A percentile compares a stretch with the other conserved stretches of the same genome.
These are phyloP conservation scores for Vanessa cardui DNA, from an alignment of 2,888 invertebrate species.

Conservation along the genomic window DNA sequence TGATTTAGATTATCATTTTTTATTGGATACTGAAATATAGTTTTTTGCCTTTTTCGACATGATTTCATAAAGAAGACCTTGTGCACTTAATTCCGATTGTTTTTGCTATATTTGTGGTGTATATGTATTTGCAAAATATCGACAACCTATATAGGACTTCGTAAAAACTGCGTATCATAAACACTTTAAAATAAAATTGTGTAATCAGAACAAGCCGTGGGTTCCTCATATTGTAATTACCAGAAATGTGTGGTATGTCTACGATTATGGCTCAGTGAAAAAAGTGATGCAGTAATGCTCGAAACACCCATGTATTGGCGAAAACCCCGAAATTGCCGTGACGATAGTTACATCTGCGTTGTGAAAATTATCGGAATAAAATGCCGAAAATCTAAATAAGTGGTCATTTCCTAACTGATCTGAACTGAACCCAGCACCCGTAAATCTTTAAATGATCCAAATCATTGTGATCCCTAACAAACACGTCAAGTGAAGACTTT, in stretches of 20 bases:
- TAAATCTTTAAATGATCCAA: conserved; percentile 13
- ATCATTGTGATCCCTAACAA: conserved; percentile 5
- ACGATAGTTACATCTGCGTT: conserved; percentile 29
- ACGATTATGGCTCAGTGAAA: conserved; percentile 3
- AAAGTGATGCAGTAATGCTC: conserved; percentile 16
- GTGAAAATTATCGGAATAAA: conserved; percentile 20
- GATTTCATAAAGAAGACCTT: no score
- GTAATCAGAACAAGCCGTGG: conserved; percentile 21
- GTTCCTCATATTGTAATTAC: conserved; percentile 22
- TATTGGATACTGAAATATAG: no score
- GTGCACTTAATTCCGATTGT: no score
- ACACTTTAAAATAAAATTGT: conserved; percentile 13
- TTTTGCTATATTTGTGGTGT: no score
- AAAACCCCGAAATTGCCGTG: conserved; percentile 29
- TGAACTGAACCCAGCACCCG: conserved; percentile 13
- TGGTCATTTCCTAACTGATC: conserved; percentile 26
- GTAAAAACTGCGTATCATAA: no score
- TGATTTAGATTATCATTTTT: no score
- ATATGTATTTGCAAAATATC: no score
- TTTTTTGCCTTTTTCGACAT: no score
- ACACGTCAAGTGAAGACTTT: conserved; percentile 23
- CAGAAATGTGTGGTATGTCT: conserved; percentile 21
- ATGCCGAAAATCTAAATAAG: conserved; percentile 21
- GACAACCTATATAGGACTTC: no score
- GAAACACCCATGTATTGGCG: conserved; percentile 24